phyloP scores from a whole-genome alignment of 23 tunicate genomes.

The Ciona savignyi region DNA sequence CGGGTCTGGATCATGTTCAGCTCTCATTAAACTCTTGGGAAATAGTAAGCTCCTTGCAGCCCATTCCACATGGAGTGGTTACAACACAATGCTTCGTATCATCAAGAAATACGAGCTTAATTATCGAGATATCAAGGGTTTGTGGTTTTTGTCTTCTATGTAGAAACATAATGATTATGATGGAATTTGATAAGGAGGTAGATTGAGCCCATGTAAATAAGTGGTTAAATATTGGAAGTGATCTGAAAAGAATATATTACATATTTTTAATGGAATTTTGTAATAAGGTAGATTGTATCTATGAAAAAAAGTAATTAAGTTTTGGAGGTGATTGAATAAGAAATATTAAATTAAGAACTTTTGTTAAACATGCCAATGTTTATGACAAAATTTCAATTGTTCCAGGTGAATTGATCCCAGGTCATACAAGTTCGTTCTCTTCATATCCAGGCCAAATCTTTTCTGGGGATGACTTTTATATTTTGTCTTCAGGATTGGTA shows the following conservation, averaged over 20 bases:
- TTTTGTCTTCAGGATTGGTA: conserved; percentile 53
- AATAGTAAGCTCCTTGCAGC: conserved; percentile 19
- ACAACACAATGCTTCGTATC: conserved; percentile 31
- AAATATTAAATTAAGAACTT: no score
- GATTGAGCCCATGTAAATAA: no score
- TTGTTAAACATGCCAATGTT: neutral
- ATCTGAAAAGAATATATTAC: no score
- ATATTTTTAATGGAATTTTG: no score
- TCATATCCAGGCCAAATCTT: conserved; percentile 28
- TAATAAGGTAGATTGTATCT: no score
- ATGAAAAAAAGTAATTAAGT: no score
- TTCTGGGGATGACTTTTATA: conserved; percentile 51
- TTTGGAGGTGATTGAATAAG: no score
- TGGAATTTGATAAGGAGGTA: no score
- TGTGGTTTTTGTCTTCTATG: no score
- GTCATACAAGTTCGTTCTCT: conserved; percentile 28
- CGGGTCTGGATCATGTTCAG: conserved; percentile 46
- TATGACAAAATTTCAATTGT: neutral
- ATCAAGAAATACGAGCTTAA: conserved; percentile 23
- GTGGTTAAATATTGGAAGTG: no score
- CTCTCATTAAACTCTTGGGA: conserved; percentile 31
- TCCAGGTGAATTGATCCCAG: conserved; percentile 11
- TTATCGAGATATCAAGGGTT: conserved; percentile 4
- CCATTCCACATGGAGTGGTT: conserved; percentile 37
- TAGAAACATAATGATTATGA: no score